Evolutionary conservation across 2,797 vertebrate species (phyloP), one percentile per base, ranked within the genome.

Genomic region (Emys orbicularis): DNA sequence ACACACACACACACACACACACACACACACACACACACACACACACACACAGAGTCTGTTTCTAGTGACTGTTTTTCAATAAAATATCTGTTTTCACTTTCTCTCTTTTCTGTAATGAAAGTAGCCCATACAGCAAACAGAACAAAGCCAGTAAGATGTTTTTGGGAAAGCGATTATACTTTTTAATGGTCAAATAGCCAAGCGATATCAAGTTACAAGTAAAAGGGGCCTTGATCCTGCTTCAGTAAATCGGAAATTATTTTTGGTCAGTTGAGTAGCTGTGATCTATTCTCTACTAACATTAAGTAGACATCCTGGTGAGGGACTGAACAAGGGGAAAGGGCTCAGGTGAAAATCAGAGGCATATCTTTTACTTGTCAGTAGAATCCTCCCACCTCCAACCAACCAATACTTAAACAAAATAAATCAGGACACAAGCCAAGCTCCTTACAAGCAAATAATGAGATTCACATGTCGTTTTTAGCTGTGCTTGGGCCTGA

Each of bases 41-140:
- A 53, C 0, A 0, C 19, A 9, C 2, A 4, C 12, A 49, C 68
- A 68, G 44, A 90, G 47, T 1, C 0, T 49, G 44, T 81, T 91
- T 95, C 54, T 59, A 11, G 57, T 12, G 6, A 59, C 57, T 59
- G 57, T 31, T 61, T 61, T 61, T 15, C 57, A 61, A 6, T 61
- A 29, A 34, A 31, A 59, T 59, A 59, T 31, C 57, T 59, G 47
- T 21, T 82, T 27, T 12, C n/a, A 15, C 54, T 44, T 8, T 12
- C 52, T 88, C 90, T 77, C 13, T 84, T 37, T 18, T 16, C 57
- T 81, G 2, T 25, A 91, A 8, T 49, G 34, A 92, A 90, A 34
- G 6, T 13, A n/a, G 34, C 34, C 61, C 16, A 65, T n/a, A n/a
- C 4, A 80, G 57, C 25, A 15, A 59, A 41, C 16, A 25, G 6